Evolutionary conservation across 2,888 invertebrate species (phyloP), one percentile per base, ranked within the genome.

Genomic region (Tetanocera ferruginea): DNA sequence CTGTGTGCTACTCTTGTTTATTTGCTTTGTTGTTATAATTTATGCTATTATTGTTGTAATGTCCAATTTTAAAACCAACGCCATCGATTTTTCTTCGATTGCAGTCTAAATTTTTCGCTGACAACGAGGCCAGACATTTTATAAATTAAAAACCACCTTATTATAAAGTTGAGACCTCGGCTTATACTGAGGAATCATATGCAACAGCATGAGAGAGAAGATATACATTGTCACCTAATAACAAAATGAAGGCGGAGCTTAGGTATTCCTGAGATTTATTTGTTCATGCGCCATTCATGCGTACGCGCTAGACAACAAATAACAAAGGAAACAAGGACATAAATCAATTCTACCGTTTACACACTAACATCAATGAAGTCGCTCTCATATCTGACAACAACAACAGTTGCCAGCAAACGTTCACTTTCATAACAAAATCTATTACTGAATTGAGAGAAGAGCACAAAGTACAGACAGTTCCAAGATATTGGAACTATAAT

Each of bases 261-360:
- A 71, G 52, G 55, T 19, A 11, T 62, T 37, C 17, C 31, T 43
- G 34, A 1, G 8, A 17, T 64, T 69, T 77, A 57, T 72, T 66
- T 74, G 77, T 76, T 67, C 79, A 80, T 78, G 80, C 80, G 79
- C 80, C 76, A 80, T 79, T 70, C 51, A 67, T 28, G 17, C 28
- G 64, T 34, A 17, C 11, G 23, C 9, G 55, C 19, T n/a, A 64
- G 43, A 51, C 17, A 51, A 60, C 2, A 43, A 31, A 5, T 62
- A 14, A 23, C 57, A 23, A n/a, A 23, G 74, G 34, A 37, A 34
- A 66, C 51, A 37, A 77, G 9, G 55, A 62, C 14, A 49, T 25
- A 70, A 49, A 34, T 52, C 67, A 76, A 69, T 51, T 57, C 73
- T 70, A 62, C 71, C 51, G 4, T 60, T 25, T 64, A 51, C 31